Percentiles rank a stretch among this genome's conserved stretches.
phyloP scores from a whole-genome alignment of 2,113 vertebrate species.

The Phyllopteryx taeniolatus region DNA sequence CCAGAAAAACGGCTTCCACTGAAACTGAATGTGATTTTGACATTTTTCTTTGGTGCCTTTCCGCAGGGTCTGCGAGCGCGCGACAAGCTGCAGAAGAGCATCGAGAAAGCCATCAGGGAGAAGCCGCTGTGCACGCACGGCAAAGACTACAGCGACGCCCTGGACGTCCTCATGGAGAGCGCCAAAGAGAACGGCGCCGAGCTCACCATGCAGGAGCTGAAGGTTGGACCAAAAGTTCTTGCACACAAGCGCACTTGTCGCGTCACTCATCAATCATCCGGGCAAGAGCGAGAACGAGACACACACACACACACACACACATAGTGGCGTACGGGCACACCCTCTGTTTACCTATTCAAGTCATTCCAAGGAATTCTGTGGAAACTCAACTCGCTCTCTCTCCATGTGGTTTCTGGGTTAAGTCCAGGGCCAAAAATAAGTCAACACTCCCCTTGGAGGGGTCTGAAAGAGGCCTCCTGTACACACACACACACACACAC shows the following conservation, averaged over 20 bases:
- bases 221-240: conserved; percentile 72
- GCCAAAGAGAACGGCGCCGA: conserved; percentile 92
- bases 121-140: conserved; percentile 87
- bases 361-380: conserved; percentile 63
- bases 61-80: conserved; percentile 89
- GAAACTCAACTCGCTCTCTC: conserved; percentile 55
- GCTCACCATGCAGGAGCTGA: conserved; percentile 96
- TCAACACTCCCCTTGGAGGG: conserved; percentile 66
- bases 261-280: background rate
- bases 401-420: conserved; percentile 59
- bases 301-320: conserved; percentile 16
- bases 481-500: conserved; percentile 40
- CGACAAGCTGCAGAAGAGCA: conserved; percentile 85
- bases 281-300: background rate
- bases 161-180: conserved; percentile 94
- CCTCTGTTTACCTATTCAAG: conserved; percentile 64
- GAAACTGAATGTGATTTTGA: background rate
- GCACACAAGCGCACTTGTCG: background rate
- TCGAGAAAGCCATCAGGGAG: conserved; percentile 94
- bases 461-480: conserved; percentile 70
- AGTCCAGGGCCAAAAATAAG: conserved; percentile 69
- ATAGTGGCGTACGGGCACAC: conserved; percentile 37
- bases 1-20: too few relatives aligned
- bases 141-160: conserved; percentile 89
- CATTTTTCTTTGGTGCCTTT: background rate